These are phyloP conservation scores for Geotrypetes seraphini DNA, from an alignment of 2,797 vertebrate species.

Conservation along the genomic window DNA sequence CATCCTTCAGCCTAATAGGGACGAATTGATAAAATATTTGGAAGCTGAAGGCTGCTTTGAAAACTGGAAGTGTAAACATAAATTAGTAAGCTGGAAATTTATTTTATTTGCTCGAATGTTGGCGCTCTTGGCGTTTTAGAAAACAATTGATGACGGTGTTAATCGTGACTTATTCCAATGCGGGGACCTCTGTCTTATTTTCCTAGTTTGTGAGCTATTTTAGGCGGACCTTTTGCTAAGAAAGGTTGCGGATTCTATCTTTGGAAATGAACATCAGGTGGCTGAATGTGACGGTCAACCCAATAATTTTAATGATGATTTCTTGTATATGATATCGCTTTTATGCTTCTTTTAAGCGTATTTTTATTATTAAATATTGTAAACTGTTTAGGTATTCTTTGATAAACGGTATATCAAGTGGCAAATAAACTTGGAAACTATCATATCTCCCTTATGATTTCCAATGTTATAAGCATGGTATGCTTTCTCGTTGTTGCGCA, in stretches of 20 bases:
- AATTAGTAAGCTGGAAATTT: slow-evolving; percentile 1
- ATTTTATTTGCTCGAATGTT: neutral
- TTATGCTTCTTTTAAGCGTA: no score
- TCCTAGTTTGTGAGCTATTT: no score
- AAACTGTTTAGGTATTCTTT: no score
- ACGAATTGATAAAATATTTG: slow-evolving; percentile 8
- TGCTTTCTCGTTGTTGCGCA: neutral
- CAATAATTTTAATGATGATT: no score
- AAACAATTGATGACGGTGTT: neutral
- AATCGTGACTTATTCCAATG: no score
- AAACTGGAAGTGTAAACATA: neutral
- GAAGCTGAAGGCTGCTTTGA: slow-evolving; percentile 13
- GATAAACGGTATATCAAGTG: no score
- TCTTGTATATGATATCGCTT: no score
- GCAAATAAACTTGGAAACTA: no score
- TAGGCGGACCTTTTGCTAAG: no score
- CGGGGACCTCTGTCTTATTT: no score
- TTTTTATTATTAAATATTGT: no score
- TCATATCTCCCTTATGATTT: neutral
- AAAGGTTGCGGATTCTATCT: neutral
- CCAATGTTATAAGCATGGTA: neutral
- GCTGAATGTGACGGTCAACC: neutral
- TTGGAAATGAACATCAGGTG: neutral
- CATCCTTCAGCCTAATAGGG: neutral
- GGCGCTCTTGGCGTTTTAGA: neutral